Percentiles rank a stretch among this genome's conserved stretches.
Conservation (phyloP, 2,888 invertebrate species). For the Caenorhabditis uteleia region DNA sequence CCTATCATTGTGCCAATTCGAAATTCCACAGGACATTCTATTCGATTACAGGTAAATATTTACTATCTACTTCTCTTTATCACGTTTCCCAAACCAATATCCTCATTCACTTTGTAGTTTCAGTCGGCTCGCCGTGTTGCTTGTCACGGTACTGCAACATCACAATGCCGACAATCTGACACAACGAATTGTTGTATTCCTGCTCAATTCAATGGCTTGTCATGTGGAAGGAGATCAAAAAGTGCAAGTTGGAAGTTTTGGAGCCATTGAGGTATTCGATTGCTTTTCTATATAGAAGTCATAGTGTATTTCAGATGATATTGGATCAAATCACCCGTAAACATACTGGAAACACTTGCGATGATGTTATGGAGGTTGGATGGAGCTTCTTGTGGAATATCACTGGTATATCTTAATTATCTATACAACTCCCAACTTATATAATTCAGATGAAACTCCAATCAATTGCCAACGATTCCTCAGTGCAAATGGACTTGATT, state of each 20-base stretch:
- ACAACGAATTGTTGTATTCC: slow-evolving; percentile 89
- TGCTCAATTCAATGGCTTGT: slow-evolving; percentile 92
- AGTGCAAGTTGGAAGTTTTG: slow-evolving; percentile 85
- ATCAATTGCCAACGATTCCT: slow-evolving; percentile 90
- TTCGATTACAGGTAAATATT: slow-evolving; percentile 62
- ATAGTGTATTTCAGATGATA: slow-evolving; percentile 78
- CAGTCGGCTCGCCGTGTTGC: slow-evolving; percentile 61
- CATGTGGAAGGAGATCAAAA: slow-evolving; percentile 94
- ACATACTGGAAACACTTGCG: slow-evolving; percentile 80
- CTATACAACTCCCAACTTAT: no score
- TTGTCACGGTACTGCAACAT: slow-evolving; percentile 65
- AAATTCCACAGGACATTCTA: slow-evolving; percentile 87
- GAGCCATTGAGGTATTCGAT: slow-evolving; percentile 75
- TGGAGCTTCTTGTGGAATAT: slow-evolving; percentile 98
- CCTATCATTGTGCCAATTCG: slow-evolving; percentile 89
- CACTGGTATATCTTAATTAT: no score
- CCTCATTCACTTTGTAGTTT: slow-evolving; percentile 13
- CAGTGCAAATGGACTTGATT: slow-evolving; percentile 85
- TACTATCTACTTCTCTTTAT: neutral
- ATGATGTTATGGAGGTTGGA: slow-evolving; percentile 94
- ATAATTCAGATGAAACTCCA: slow-evolving; percentile 95
- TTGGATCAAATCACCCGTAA: slow-evolving; percentile 84
- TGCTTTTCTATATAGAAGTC: neutral
- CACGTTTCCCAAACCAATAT: neutral
- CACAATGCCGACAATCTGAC: slow-evolving; percentile 81